Evolutionary conservation across 2,797 vertebrate species (phyloP).

Genomic region (Apogon hyalosoma): DNA sequence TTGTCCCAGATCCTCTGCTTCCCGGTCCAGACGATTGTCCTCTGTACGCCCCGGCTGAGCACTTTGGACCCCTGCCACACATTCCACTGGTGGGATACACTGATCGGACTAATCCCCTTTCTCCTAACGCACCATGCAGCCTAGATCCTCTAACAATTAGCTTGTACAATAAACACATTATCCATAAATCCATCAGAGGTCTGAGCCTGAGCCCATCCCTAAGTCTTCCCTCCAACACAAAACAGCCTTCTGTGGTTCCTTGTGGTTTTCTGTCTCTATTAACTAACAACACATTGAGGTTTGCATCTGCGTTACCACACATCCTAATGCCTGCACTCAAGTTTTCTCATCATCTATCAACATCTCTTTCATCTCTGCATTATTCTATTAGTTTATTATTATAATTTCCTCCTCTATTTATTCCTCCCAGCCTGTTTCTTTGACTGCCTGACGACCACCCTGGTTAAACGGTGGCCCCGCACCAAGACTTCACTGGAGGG

Average conservation of each 20-base stretch:
- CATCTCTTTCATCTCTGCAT: constrained; percentile 42
- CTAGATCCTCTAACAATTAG: constrained; percentile 73
- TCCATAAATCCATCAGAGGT: constrained; percentile 71
- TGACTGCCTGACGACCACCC: constrained; percentile 38
- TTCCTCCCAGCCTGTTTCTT: not conserved
- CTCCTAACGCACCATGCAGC: constrained; percentile 50
- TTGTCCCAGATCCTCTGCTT: constrained; percentile 7
- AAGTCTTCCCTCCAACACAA: constrained; percentile 26
- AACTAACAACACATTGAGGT: constrained; percentile 54
- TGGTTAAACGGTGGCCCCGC: constrained; percentile 24
- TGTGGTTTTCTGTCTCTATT: constrained; percentile 37
- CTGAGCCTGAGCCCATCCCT: constrained; percentile 33
- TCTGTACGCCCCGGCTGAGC: constrained; percentile 26
- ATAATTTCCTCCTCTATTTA: constrained; percentile 1
- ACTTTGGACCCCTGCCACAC: constrained; percentile 58
- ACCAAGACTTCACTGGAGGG: constrained; percentile 34
- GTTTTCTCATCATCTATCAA: constrained; percentile 27
- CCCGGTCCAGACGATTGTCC: constrained; percentile 35
- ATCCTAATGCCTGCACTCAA: constrained; percentile 19
- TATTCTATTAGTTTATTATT: constrained; percentile 41
- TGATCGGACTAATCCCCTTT: constrained; percentile 68
- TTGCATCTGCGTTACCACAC: constrained; percentile 38
- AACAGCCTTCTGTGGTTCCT: constrained; percentile 31
- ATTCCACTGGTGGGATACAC: constrained; percentile 54
- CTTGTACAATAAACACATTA: constrained; percentile 71